Conservation (phyloP, 2,797 vertebrate genomes). For the Helicolenus hilgendorfi region DNA sequence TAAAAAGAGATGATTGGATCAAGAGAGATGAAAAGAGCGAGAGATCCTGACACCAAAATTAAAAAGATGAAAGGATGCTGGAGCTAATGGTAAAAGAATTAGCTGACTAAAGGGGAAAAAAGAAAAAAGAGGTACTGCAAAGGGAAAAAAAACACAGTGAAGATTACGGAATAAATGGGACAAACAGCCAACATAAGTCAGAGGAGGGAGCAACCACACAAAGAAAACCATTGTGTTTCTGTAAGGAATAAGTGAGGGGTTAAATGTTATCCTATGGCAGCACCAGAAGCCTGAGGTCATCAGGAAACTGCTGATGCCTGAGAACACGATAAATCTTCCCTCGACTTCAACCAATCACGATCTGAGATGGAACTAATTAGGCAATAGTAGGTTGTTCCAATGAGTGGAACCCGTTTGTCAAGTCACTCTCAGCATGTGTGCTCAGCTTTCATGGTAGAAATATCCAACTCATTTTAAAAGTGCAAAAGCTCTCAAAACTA, state of each 20-base stretch:
- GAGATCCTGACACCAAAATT: conserved; percentile 25
- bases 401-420: conserved; percentile 76
- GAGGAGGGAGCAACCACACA: background rate
- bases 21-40: conserved; percentile 46
- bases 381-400: conserved; percentile 73
- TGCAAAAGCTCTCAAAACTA: background rate
- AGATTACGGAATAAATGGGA: conserved; percentile 58
- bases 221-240: conserved; percentile 23
- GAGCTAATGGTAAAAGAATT: conserved; percentile 27
- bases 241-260: conserved; percentile 53
- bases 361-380: conserved; percentile 81
- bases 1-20: conserved; percentile 24
- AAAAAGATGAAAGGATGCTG: conserved; percentile 47
- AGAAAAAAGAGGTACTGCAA: background rate
- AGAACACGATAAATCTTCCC: conserved; percentile 75
- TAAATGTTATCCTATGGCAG: conserved; percentile 65
- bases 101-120: conserved; percentile 29
- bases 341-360: conserved; percentile 75
- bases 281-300: conserved; percentile 70
- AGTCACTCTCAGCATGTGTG: conserved; percentile 26
- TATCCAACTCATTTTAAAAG: background rate
- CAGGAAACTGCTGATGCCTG: conserved; percentile 84
- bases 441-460: background rate
- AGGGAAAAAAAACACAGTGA: background rate
- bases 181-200: conserved; percentile 27